Base-by-base conservation (phyloP, 2,888 invertebrate species). In the Phoenoteleia sp. region DNA sequence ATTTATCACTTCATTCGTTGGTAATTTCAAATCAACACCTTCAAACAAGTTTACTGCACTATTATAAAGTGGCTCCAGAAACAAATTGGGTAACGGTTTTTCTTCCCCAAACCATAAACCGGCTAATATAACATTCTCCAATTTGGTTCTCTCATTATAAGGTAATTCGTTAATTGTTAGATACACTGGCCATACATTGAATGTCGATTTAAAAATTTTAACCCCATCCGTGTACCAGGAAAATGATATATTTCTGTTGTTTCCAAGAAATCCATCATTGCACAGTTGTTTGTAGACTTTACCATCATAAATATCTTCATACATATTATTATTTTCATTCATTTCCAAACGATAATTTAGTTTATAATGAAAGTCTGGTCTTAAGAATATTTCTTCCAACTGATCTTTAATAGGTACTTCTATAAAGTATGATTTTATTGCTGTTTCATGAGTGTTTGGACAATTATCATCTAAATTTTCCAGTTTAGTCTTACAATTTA, bases 221-320 rank as follows among this genome's bases (percentile, higher is more conserved):
- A 23, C 25, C 11, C 49, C 49, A 23, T 49, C 49, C 4, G 49
- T 49, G 15, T 49, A 49, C 49, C 49, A 49, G 13, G 49, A 49
- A 13, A 49, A 49, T 23, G 23, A 49, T 25, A 49, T 49, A 13
- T 49, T 49, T 11, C 13, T 49, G 13, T 25, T 23, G 25, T 49
- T 49, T 23, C 23, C 23, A 23, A 49, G 25, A 23, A 23, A 49
- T 11, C 23, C 25, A 13, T 23, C 25, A 2, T 17, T 25, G 49
- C 23, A 49, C 0, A 49, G 23, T n/a, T 49, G 19, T 49, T 49
- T 23, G 13, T 49, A 49, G n/a, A 49, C 7, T 49, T 49, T 23
- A 2, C 49, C 49, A 49, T 49, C 49, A 25, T 49, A 23, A 49
- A 49, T 49, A 17, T 49, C 49, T 49, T 25, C 23, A 49, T 49